Base-by-base conservation (phyloP, 2,797 vertebrate species). In the Sebastes taczanowskii region DNA sequence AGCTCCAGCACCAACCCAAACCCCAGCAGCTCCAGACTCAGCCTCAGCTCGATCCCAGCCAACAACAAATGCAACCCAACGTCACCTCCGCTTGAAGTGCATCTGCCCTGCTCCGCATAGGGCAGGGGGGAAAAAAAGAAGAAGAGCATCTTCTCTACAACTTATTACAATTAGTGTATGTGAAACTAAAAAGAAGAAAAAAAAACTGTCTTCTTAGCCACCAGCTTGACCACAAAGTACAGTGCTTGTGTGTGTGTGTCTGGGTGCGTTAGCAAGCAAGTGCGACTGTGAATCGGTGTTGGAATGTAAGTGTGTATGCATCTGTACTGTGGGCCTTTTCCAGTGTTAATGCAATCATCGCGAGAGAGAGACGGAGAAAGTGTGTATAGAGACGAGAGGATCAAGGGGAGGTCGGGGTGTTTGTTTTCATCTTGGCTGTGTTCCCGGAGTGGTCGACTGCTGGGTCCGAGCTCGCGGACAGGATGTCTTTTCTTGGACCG, bases 301-400 rank as follows among this genome's bases (percentile, higher is more conserved):
- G 88, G 93, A 94, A 95, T 96, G 95, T 85, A 67, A 72, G 81
- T 73, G 68, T 78, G 89, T 82, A 27, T 88, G 92, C 80, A 70
- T 96, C 90, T 94, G 90, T 95, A 93, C 89, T 87, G 91, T 96
- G 94, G 96, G 97, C 97, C 97, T 97, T 55, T 97, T 92, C 97
- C 97, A 97, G 97, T 98, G 97, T 98, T 98, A 97, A 98, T 93
- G 97, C 98, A 98, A 98, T 98, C 98, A 95, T 94, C 91, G 53
- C 90, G 67, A 78, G 67, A 56, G 65, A 56, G 30, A 25, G 80
- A 79, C 29, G 7, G 71, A 49, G 74, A 67, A 38, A 30, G 77
- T 65, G 63, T 52, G 80, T 66, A 64, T 65, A 55, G 87, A 46
- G 71, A 86, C 25, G 16, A 11, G 80, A 65, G 82, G 68, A 49